Percentiles rank a stretch among this genome's conserved stretches.
Evolutionary conservation across 1,140 invertebrate genomes (phyloP).

Genomic region (Drosophila tsacasi): DNA sequence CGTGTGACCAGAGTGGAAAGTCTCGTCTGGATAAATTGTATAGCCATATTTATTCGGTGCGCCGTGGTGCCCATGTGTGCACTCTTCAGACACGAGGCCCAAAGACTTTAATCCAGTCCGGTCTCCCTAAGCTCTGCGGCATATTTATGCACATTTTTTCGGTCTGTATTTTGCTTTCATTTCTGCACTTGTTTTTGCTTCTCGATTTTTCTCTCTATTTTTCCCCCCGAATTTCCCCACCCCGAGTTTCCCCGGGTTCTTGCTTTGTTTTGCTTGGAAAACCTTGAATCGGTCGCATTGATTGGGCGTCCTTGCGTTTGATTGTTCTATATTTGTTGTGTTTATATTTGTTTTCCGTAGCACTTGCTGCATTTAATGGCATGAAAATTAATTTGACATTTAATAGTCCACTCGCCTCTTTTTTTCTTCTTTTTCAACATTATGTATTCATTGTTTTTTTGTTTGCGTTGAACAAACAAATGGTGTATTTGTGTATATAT

Average conservation of each 20-base stretch:
- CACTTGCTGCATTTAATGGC: conserved; percentile 71
- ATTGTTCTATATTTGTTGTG: conserved; percentile 40
- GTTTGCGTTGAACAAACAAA: conserved; percentile 62
- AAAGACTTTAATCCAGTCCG: conserved; percentile 57
- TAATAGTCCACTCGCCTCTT: conserved; percentile 39
- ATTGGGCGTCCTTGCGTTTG: conserved; percentile 50
- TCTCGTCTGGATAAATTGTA: conserved; percentile 23
- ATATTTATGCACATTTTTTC: conserved; percentile 51
- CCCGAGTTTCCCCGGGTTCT: background rate
- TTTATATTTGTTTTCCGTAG: conserved; percentile 22
- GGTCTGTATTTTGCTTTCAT: conserved; percentile 50
- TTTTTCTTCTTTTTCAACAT: conserved; percentile 22
- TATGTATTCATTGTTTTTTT: conserved; percentile 68
- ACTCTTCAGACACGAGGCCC: conserved; percentile 34
- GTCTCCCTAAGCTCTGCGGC: conserved; percentile 34
- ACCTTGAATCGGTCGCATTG: conserved; percentile 54
- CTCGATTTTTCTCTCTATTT: conserved; percentile 1
- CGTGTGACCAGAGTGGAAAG: conserved; percentile 30
- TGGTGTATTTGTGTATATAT: conserved; percentile 44
- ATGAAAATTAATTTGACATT: conserved; percentile 76
- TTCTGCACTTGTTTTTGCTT: conserved; percentile 28
- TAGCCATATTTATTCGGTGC: conserved; percentile 44
- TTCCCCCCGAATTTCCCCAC: background rate
- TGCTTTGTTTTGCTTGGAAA: conserved; percentile 21
- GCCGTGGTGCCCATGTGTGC: conserved; percentile 30